Base-by-base conservation (phyloP, 1,140 invertebrate genomes). In the Atta colombica region DNA sequence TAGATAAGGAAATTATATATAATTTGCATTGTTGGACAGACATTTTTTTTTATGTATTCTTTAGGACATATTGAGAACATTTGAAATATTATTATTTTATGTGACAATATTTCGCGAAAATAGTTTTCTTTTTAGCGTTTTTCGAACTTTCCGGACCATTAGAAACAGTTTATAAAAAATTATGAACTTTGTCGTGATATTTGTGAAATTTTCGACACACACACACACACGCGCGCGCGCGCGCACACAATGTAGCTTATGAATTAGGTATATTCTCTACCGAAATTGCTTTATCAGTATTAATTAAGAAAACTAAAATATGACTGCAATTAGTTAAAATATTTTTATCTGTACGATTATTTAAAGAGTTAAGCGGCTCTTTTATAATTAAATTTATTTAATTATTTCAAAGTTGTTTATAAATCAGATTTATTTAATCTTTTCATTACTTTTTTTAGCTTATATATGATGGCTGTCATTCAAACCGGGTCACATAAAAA, bases 341-440 rank as follows among this genome's bases (percentile, higher is more conserved):
- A 2, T 18, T 2, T 55, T 55, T 10, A 7, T 1, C 2, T 53
- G 3, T 31, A 21, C 53, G 7, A 3, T 35, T 25, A 25, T 21
- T 2, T 75, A 28, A 53, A 35, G 25, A 35, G 0, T 65, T 68
- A 21, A 72, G 28, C 14, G 16, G 21, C 10, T 14, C 8, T 58
- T 74, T 74, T 35, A 58, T 74, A 35, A 58, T 35, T 71, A 55
- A n/a, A 75, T 58, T 60, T 75, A 75, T 75, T 75, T 39, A 21
- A 60, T 75, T 60, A 75, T 25, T 39, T 58, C 12, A 35, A 12
- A 58, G 31, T 39, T 75, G 3, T 75, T 60, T 75, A 55, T 21
- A 75, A 58, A 58, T 58, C 0, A 16, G 8, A 35, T 10, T 71
- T 55, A 55, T 39, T 75, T 60, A 6, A 10, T 75, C 31, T 60